Conservation (phyloP, 2,888 invertebrate genomes). For the Thyatira batis region DNA sequence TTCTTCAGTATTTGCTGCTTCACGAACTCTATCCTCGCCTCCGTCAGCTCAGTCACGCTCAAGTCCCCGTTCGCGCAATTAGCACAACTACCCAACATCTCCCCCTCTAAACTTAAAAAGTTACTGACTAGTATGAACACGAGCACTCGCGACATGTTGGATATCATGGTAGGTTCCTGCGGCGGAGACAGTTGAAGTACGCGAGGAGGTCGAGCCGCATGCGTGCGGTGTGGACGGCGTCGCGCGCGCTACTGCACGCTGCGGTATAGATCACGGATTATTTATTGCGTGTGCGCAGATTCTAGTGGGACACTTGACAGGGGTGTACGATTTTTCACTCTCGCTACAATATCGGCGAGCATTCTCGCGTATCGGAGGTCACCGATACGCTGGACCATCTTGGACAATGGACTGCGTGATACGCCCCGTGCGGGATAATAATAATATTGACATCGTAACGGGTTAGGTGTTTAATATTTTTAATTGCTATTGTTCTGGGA, state of each 20-base stretch:
- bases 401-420: conserved; percentile 48
- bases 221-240: conserved; percentile 47
- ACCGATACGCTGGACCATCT: conserved; percentile 4
- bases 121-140: conserved; percentile 63
- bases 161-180: conserved; percentile 55
- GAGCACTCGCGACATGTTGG: conserved; percentile 45
- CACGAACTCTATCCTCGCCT: conserved; percentile 89
- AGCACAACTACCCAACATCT: conserved; percentile 61
- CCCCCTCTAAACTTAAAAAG: conserved; percentile 54
- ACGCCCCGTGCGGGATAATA: conserved; percentile 15
- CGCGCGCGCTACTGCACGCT: conserved; percentile 41
- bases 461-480: not conserved
- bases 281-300: conserved; percentile 19
- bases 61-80: conserved; percentile 73
- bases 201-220: conserved; percentile 64
- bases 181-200: conserved; percentile 65
- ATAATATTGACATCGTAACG: conserved; percentile 18
- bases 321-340: conserved; percentile 28
- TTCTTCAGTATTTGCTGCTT: conserved; percentile 93
- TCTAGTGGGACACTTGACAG: conserved; percentile 5
- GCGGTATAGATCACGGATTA: conserved; percentile 20
- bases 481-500: not conserved
- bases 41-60: conserved; percentile 82
- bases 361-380: conserved; percentile 10
- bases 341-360: conserved; percentile 12